These are phyloP conservation scores for Lepidurus apus DNA, from an alignment of 1,140 invertebrate genomes.

Conservation along the genomic window DNA sequence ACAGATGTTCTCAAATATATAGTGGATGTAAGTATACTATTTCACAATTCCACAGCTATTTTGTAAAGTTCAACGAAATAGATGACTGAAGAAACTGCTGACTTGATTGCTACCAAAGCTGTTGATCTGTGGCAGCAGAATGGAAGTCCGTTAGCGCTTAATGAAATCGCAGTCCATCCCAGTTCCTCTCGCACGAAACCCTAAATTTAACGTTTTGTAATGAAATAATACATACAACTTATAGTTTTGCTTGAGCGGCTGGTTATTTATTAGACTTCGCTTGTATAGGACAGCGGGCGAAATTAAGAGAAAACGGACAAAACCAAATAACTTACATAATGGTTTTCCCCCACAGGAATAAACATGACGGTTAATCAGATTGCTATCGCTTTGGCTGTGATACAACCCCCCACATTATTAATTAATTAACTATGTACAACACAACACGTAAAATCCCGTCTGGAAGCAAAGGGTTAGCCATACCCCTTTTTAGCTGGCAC, in stretches of 20 bases:
- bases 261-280: slow-evolving; percentile 1
- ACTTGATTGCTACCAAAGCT: slow-evolving; percentile 70
- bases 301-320: slow-evolving; percentile 27
- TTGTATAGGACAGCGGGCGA: slow-evolving; percentile 12
- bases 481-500: neutral
- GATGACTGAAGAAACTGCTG: slow-evolving; percentile 67
- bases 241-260: slow-evolving; percentile 19
- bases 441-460: slow-evolving; percentile 17
- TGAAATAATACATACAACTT: slow-evolving; percentile 19
- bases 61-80: slow-evolving; percentile 41
- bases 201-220: neutral
- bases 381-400: slow-evolving; percentile 24
- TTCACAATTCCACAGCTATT: slow-evolving; percentile 33
- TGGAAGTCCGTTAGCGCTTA: slow-evolving; percentile 43
- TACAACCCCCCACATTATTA: slow-evolving; percentile 30
- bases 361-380: slow-evolving; percentile 24
- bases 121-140: slow-evolving; percentile 68
- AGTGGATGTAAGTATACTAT: slow-evolving; percentile 53
- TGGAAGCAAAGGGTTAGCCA: slow-evolving; percentile 15
- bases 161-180: slow-evolving; percentile 32
- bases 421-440: slow-evolving; percentile 27
- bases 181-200: neutral
- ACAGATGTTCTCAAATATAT: slow-evolving; percentile 58
- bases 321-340: slow-evolving; percentile 23
- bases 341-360: neutral